Conservation (phyloP, 2,113 vertebrate species). For the Setophaga petechia region DNA sequence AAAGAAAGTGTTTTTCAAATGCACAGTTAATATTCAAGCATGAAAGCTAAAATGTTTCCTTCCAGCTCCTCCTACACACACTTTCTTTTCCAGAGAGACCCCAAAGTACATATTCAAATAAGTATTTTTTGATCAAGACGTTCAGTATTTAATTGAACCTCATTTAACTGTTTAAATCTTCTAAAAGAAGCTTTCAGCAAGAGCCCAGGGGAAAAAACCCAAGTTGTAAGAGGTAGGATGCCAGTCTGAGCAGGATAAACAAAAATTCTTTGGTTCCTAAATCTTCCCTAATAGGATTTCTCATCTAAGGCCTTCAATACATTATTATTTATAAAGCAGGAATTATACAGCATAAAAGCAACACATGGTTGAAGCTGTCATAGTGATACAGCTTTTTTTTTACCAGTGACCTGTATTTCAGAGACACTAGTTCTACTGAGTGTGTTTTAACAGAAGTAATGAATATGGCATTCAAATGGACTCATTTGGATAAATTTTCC, state of each 20-base stretch:
- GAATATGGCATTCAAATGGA: neutral
- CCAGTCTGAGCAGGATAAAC: constrained; percentile 30
- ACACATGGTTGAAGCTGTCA: constrained; percentile 26
- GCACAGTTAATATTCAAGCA: neutral
- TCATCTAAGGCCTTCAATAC: constrained; percentile 21
- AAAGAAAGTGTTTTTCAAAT: constrained; percentile 45
- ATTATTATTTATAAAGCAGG: constrained; percentile 50
- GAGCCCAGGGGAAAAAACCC: neutral
- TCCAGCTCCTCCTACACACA: constrained; percentile 5
- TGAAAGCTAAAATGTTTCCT: constrained; percentile 22
- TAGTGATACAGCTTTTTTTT: neutral
- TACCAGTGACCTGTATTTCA: constrained; percentile 25
- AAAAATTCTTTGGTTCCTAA: constrained; percentile 29
- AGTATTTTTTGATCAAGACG: constrained; percentile 26
- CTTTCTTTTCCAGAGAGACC: constrained; percentile 5
- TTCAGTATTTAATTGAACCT: constrained; percentile 39
- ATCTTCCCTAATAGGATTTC: constrained; percentile 29
- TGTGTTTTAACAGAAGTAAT: constrained; percentile 4
- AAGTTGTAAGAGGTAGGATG: neutral
- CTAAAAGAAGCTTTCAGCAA: neutral
- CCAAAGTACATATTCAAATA: constrained; percentile 13
- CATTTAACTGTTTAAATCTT: constrained; percentile 55
- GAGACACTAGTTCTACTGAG: neutral
- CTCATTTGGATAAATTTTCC: constrained; percentile 31
- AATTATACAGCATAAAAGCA: constrained; percentile 44